Evolutionary conservation across 2,888 invertebrate species (phyloP), one percentile per base, ranked within the genome.

Genomic region (Mimachlamys varia): DNA sequence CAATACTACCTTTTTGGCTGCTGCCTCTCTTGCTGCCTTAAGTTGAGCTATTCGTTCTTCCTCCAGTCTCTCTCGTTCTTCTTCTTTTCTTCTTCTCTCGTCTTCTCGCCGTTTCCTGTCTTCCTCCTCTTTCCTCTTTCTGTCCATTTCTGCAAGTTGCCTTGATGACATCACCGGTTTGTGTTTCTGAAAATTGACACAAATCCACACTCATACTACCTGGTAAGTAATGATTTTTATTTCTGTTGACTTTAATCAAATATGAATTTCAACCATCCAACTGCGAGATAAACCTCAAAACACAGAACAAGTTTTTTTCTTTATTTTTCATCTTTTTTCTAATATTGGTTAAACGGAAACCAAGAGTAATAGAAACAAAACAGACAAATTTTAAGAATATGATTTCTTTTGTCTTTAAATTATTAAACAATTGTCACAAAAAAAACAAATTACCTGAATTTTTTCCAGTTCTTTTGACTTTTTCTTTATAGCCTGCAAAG

Each of bases 381-480:
- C 44, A 5, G 44, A 7, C 44, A 44, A 44, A 44, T 44, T 44
- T 44, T 44, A 7, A 7, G 7, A 44, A 44, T 44, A 44, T 44
- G 4, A 44, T 5, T 44, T 44, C n/a, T n/a, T 44, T 3, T 5
- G 44, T 7, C 44, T 44, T 44, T 44, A 5, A 44, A 44, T 5
- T 7, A 44, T 3, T 44, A 5, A 44, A 44, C 58, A 58, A 3
- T 58, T 58, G 19, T n/a, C 15, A 13, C 13, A 17, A 15, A 17
- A 50, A 50, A 53, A 53, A 12, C 53, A 89, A 90, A 93, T 93
- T 93, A 95, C 95, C 95, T 95, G 95, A 93, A 96, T 94, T 93
- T 96, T 95, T 88, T 95, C 94, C 27, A 96, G 92, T 92, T 95
- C 93, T 91, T 96, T 96, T 93, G 95, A 94, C 91, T 96, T 96